Evolutionary conservation across 2,113 vertebrate genomes (phyloP), one percentile per base, ranked within the genome.

Genomic region (Caranx melampygus): DNA sequence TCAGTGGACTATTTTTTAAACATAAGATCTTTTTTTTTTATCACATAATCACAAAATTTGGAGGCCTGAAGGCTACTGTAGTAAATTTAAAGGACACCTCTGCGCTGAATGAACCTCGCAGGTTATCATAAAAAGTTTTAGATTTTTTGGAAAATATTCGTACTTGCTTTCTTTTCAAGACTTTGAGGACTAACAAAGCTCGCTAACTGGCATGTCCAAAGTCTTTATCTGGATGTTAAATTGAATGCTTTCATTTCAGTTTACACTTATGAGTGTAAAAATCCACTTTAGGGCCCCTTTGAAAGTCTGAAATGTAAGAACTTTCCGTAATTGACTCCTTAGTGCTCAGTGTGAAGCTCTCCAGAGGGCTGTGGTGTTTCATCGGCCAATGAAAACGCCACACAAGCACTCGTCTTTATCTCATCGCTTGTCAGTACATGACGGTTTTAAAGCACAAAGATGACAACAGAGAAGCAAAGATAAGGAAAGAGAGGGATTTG

Each of bases 341-440:
- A n/a, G 6, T 1, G 34, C 42, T 40, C 34, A 20, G 26, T 1
- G 4, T 61, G 37, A 14, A n/a, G 31, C 58, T 42, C 49, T 58
- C 49, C 57, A n/a, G 18, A 69, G 57, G 37, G 40, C 26, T 21
- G 21, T 16, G 68, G 47, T 13, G 14, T 57, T 74, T 74, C 64
- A 69, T 78, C 74, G 67, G 47, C 18, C 6, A 54, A 61, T 33
- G 1, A 31, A 45, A 63, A 58, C 44, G 40, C 5, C 42, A 34
- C 62, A 66, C 55, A 31, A 35, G 44, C n/a, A 51, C 44, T 82
- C 64, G 72, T 70, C 51, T 57, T 70, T 42, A 75, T 76, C 79
- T 70, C 45, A 65, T 72, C 60, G n/a, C 26, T 42, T 55, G 42
- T 61, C 61, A 54, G 52, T 6, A 42, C 21, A 14, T 37, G 66